Evolutionary conservation across 1,140 invertebrate species (phyloP), one percentile per base, ranked within the genome.

Genomic region (Drosophila micromelanica): DNA sequence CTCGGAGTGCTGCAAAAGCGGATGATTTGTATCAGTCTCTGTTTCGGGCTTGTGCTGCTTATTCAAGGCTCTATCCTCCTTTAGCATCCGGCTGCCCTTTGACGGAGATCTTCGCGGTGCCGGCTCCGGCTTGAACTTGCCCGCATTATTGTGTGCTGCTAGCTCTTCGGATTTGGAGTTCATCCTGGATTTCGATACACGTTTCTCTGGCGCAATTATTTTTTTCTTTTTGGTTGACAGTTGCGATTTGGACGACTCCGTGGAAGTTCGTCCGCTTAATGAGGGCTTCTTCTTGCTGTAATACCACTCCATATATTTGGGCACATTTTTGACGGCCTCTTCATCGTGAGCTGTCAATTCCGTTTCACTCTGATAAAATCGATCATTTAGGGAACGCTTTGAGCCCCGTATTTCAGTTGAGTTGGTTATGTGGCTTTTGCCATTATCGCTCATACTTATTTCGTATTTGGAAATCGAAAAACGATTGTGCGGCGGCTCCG

Each of bases 1-100:
- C 78, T 96, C 95, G 0, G 95, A 96, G 92, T 96, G 95, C 87
- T 96, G 96, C 4, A 95, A 80, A 17, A 96, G 91, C 11, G 95
- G 95, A 92, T 96, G 95, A 77, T 93, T 93, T 77, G 91, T 70
- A 82, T 91, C 81, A 67, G 81, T 84, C 70, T 90, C 76, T 42
- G 78, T 71, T 73, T 82, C 84, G 35, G 78, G 81, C 73, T 80
- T 84, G 37, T 80, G 68, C 27, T 91, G 84, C 63, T 76, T 91
- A 48, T 87, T 85, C n/a, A 86, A 75, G n/a, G 76, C 81, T 23
- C 89, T 70, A 13, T 89, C 86, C 64, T 92, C 92, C 63, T 91
- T 91, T 2, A 92, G 76, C 52, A 92, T 17, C 2, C 85, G 68
- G 60, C 55, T 79, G 7, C 72, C 80, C 37, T 92, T 92, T 7